Conservation (phyloP, 1,140 invertebrate genomes). For the Plectus sambesii region DNA sequence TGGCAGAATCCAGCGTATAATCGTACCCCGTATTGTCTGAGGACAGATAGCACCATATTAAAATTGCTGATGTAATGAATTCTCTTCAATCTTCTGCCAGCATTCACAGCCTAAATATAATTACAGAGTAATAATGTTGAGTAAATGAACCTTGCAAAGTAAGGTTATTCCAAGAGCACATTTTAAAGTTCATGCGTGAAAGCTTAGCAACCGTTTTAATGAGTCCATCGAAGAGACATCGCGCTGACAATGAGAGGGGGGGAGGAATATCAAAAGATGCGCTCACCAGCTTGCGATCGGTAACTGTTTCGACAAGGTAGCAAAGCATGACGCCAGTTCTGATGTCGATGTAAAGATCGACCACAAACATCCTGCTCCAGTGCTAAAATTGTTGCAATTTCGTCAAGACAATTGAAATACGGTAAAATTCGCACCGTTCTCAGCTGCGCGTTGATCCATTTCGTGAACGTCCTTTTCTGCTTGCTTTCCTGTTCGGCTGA, state of each 20-base stretch:
- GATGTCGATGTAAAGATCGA: constrained; percentile 81
- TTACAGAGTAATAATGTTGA: too few species aligned
- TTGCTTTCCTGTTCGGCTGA: constrained; percentile 96
- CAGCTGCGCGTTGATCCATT: constrained; percentile 97
- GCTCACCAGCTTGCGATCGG: constrained; percentile 77
- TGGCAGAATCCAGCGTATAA: too few species aligned
- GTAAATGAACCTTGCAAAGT: too few species aligned
- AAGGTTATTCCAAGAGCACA: too few species aligned
- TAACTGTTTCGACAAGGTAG: constrained; percentile 78
- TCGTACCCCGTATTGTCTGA: constrained; percentile 84
- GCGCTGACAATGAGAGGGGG: too few species aligned
- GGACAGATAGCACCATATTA: constrained; percentile 83
- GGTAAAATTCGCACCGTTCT: constrained; percentile 68
- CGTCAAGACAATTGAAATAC: too few species aligned
- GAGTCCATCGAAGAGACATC: too few species aligned
- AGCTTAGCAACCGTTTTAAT: too few species aligned
- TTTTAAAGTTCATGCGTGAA: too few species aligned
- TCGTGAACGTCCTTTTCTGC: constrained; percentile 97
- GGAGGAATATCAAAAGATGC: constrained; percentile 7
- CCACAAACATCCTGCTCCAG: constrained; percentile 53
- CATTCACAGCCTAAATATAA: constrained; percentile 81
- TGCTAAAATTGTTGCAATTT: constrained; percentile 6
- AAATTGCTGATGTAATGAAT: constrained; percentile 94
- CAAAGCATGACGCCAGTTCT: constrained; percentile 82
- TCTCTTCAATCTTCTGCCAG: constrained; percentile 71